Evolutionary conservation across 2,113 vertebrate species (phyloP), one percentile per base, ranked within the genome.

Genomic region (Ivindomyrus marchei): DNA sequence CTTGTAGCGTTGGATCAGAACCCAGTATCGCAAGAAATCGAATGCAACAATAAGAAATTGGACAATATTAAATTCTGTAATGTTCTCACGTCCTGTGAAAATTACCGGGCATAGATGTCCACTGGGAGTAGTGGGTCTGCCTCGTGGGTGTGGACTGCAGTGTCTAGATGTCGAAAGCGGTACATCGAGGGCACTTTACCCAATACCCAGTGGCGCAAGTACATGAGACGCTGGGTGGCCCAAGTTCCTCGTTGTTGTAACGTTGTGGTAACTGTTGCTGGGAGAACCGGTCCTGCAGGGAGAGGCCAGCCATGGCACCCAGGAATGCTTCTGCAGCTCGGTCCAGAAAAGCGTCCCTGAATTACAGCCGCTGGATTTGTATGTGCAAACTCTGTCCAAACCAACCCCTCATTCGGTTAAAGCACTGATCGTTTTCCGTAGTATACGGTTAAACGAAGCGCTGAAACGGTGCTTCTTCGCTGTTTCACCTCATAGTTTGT

Each of bases 71-170:
- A 27, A 42, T 90, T 85, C 70, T 3, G 8, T 74, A 84, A 36
- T 39, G 27, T 89, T 90, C 88, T 74, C 88, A 47, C 46, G 15
- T 91, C 88, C 74, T 0, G 39, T 52, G 85, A 88, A 89, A 89
- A 49, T 46, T 39, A 45, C 24, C 24, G 45, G 45, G 85, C 90
- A 56, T 70, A 45, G 52, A 39, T 31, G 11, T 88, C n/a, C 36
- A 36, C 56, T 17, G n/a, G 39, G 50, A 13, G 6, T 3, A 87
- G 91, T 83, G 84, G 42, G 36, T 80, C 88, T 87, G 50, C 86
- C 88, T 31, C n/a, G 50, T 80, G 89, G 87, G 62, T 85, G 77
- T 39, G 46, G 62, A 27, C 62, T 17, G 62, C 47, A 24, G 39
- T 31, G 36, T 42, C 89, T 56, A 52, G 74, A 80, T 89, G 89